Evolutionary conservation across 2,113 vertebrate species (phyloP).

Genomic region (Salvator merianae): DNA sequence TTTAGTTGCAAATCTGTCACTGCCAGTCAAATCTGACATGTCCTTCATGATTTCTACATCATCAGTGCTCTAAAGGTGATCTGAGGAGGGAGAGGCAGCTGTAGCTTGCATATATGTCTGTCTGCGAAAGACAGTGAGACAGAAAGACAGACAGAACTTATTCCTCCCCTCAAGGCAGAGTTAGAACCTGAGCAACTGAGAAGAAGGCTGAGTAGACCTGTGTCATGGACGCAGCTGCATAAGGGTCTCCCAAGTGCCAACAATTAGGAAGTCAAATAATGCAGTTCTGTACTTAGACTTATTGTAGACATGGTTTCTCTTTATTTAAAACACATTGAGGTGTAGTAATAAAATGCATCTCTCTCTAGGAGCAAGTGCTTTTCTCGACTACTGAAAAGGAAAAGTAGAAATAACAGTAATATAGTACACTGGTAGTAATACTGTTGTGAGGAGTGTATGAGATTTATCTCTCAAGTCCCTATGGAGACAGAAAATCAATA

Average conservation of each 20-base stretch:
- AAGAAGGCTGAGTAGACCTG: neutral
- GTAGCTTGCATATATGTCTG: neutral
- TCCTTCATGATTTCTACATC: conserved; percentile 35
- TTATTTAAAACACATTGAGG: conserved; percentile 14
- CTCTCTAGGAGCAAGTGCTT: neutral
- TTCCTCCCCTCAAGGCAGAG: neutral
- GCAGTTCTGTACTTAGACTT: neutral
- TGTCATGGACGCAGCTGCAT: neutral
- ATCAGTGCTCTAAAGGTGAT: conserved; percentile 49
- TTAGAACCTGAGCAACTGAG: conserved; percentile 17
- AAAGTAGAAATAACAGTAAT: too few relatives aligned
- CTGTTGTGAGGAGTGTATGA: too few relatives aligned
- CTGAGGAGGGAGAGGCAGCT: conserved; percentile 45
- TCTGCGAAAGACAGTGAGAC: neutral
- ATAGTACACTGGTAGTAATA: too few relatives aligned
- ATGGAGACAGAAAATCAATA: too few relatives aligned
- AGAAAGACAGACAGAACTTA: neutral
- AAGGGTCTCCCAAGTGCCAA: neutral
- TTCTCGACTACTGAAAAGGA: too few relatives aligned
- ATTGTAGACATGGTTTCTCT: neutral
- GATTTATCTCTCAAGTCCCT: too few relatives aligned
- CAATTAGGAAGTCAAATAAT: neutral
- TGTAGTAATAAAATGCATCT: conserved; percentile 21
- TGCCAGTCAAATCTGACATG: conserved; percentile 59
- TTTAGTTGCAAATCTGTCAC: conserved; percentile 50